These are phyloP conservation scores for Melanocharis versteri DNA, from an alignment of 2,113 vertebrate species.

Conservation along the genomic window DNA sequence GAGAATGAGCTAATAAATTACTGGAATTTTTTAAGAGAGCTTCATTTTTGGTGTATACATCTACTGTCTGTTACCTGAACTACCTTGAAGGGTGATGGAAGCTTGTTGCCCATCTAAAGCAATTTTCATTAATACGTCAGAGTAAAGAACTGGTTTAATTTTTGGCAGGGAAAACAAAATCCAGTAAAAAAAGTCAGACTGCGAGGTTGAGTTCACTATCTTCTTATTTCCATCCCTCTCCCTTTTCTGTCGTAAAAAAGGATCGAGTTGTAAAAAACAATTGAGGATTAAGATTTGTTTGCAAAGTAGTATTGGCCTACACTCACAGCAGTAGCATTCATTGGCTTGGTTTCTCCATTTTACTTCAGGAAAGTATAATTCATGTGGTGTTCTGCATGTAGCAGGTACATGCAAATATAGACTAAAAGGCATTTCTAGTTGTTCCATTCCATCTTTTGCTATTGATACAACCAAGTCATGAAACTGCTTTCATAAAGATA, in stretches of 20 bases:
- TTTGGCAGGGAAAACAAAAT: not conserved
- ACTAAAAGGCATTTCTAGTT: not conserved
- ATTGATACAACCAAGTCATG: not conserved
- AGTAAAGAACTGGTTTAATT: not conserved
- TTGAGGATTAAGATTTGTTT: not conserved
- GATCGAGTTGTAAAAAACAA: not conserved
- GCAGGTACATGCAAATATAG: not conserved
- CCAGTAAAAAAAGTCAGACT: not conserved
- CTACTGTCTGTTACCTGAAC: not conserved
- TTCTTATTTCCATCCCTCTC: not conserved
- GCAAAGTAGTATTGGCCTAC: not conserved
- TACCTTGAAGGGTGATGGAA: not conserved
- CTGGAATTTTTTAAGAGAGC: not conserved
- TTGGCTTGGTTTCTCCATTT: not conserved
- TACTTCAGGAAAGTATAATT: not conserved
- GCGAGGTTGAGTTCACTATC: not conserved
- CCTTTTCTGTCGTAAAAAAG: not conserved
- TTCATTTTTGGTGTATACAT: not conserved
- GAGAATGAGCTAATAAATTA: not conserved
- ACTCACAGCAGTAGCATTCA: not conserved
- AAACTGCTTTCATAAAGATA: not conserved
- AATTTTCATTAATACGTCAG: not conserved
- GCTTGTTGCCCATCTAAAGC: not conserved
- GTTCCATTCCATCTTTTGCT: not conserved
- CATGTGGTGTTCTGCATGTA: not conserved